Conservation (phyloP, 1,140 invertebrate species). For the Gonatopus flavifemur region DNA sequence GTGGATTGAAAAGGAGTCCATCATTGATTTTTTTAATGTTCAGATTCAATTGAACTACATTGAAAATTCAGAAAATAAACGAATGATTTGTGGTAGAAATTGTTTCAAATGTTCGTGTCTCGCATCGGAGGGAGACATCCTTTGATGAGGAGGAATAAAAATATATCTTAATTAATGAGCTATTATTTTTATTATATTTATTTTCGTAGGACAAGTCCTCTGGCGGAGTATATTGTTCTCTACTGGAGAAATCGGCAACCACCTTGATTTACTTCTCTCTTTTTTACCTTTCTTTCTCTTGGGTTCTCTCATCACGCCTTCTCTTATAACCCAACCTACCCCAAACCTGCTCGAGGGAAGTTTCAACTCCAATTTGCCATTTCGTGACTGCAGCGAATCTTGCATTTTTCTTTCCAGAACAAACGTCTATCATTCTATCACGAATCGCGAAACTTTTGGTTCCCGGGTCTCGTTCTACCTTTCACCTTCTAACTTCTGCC, state of each 20-base stretch:
- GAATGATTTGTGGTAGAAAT: too few species aligned
- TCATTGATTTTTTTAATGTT: too few species aligned
- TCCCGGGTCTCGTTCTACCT: conserved; percentile 45
- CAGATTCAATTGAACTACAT: too few species aligned
- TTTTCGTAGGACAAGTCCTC: too few species aligned
- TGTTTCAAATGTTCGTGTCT: too few species aligned
- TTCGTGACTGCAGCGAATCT: conserved; percentile 61
- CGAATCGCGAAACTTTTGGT: conserved; percentile 57
- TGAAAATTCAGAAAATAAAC: too few species aligned
- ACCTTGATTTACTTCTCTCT: too few species aligned
- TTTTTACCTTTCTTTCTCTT: conserved; percentile 2
- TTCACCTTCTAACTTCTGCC: conserved; percentile 21
- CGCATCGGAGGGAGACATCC: too few species aligned
- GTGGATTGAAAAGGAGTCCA: too few species aligned
- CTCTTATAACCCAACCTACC: conserved; percentile 48
- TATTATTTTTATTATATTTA: too few species aligned
- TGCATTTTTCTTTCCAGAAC: conserved; percentile 60
- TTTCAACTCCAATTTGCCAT: conserved; percentile 60
- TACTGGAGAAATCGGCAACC: conserved; percentile 22
- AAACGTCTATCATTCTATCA: conserved; percentile 61
- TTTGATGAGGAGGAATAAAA: too few species aligned
- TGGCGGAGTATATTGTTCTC: conserved; percentile 30
- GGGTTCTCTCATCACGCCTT: conserved; percentile 27
- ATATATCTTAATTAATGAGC: too few species aligned
- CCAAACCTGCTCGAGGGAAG: conserved; percentile 49